Evolutionary conservation across 2,888 invertebrate genomes (phyloP).

Genomic region (Lottia scabra): DNA sequence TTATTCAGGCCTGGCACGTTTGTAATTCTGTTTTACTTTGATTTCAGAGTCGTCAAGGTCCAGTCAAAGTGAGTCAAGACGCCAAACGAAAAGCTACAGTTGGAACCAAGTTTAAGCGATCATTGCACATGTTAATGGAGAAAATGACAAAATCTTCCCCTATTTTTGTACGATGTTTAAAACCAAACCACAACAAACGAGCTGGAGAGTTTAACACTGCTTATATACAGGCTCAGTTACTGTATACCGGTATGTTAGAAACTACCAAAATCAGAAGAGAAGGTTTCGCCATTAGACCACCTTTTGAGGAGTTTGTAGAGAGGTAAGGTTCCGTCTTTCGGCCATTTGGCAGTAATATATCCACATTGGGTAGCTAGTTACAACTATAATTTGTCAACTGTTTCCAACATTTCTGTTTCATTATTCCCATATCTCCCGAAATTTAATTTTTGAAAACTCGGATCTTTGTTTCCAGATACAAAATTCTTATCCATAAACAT

Average conservation of each 20-base stretch:
- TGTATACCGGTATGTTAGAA: conserved; percentile 67
- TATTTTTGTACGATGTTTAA: conserved; percentile 66
- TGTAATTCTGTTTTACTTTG: background rate
- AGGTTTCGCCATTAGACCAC: conserved; percentile 64
- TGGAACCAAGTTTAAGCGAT: conserved; percentile 67
- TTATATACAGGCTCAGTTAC: conserved; percentile 62
- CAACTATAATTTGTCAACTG: too few species aligned
- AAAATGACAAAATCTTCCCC: conserved; percentile 63
- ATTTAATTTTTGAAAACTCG: background rate
- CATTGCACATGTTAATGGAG: conserved; percentile 63
- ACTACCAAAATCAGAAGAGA: conserved; percentile 66
- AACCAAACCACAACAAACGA: conserved; percentile 64
- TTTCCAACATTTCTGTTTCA: background rate
- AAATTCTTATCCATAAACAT: conserved; percentile 50
- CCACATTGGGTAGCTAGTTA: too few species aligned
- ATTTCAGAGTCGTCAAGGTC: background rate
- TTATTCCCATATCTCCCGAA: too few species aligned
- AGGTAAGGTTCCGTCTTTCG: conserved; percentile 51
- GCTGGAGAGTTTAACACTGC: conserved; percentile 56
- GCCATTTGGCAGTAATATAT: too few species aligned
- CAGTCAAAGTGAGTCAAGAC: conserved; percentile 13
- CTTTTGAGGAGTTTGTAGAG: conserved; percentile 63
- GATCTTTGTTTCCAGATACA: conserved; percentile 49
- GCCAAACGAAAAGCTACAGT: conserved; percentile 61
- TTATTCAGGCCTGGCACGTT: too few species aligned